These are phyloP conservation scores for Carcina quercana DNA, from an alignment of 2,888 invertebrate genomes.

Conservation along the genomic window DNA sequence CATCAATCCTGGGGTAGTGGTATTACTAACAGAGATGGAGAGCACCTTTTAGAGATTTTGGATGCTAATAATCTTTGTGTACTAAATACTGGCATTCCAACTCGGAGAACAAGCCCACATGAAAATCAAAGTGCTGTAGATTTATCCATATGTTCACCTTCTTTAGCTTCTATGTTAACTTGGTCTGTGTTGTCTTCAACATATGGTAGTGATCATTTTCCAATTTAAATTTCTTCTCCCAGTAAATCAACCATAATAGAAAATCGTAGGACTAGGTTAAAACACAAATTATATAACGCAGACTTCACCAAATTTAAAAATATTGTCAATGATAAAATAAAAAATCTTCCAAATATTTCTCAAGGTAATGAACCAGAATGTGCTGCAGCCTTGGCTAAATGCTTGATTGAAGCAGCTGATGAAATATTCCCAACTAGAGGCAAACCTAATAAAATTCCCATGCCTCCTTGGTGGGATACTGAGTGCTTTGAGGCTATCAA, in stretches of 20 bases:
- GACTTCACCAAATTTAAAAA: conserved; percentile 4
- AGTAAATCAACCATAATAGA: not conserved
- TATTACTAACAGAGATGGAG: not conserved
- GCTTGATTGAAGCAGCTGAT: not conserved
- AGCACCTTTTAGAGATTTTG: not conserved
- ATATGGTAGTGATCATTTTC: conserved; percentile 12
- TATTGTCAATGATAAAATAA: not conserved
- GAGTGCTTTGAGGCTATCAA: conserved; percentile 9
- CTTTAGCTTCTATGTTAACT: conserved; percentile 3
- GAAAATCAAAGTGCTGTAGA: conserved; percentile 10
- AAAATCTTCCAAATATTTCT: not conserved
- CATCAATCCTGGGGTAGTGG: conserved; percentile 1
- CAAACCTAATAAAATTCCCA: not conserved
- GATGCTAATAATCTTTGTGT: conserved; percentile 1
- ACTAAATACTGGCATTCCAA: conserved; percentile 9
- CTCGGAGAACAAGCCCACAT: conserved; percentile 1
- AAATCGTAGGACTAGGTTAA: not conserved
- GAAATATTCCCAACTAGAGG: conserved; percentile 3
- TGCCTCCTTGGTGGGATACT: conserved; percentile 11
- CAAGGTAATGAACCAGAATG: not conserved
- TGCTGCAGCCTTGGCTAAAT: not conserved
- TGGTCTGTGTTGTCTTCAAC: conserved; percentile 5
- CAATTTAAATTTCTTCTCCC: conserved; percentile 4
- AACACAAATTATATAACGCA: conserved; percentile 3
- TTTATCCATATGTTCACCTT: conserved; percentile 7